A percentile compares a stretch with the other conserved stretches of the same genome.
Conservation (phyloP, 2,797 vertebrate genomes). For the Masticophis lateralis region DNA sequence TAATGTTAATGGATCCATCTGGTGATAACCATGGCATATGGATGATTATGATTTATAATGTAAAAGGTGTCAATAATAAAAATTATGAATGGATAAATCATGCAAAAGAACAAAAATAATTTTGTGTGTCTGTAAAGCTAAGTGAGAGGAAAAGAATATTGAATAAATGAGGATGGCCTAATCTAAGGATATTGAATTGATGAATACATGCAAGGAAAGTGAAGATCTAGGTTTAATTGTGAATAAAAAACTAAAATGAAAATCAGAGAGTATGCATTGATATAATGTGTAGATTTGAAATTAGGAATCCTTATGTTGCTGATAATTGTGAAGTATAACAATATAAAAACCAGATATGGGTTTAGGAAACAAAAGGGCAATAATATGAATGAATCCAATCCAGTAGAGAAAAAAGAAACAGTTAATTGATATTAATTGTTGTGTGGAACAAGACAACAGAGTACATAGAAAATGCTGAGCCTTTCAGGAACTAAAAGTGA, state of each 20-base stretch:
- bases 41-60: neutral
- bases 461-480: neutral
- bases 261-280: neutral
- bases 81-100: neutral
- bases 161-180: neutral
- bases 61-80: neutral
- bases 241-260: neutral
- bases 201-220: neutral
- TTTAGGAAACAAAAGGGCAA: neutral
- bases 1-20: neutral
- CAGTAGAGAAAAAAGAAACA: neutral
- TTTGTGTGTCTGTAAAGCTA: neutral
- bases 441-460: neutral
- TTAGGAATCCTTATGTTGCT: neutral
- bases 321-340: neutral
- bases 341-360: neutral
- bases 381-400: neutral
- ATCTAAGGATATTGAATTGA: neutral
- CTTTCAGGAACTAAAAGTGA: neutral
- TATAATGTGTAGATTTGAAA: neutral
- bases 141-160: neutral
- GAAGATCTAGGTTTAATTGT: neutral
- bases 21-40: neutral
- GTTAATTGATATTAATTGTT: neutral
- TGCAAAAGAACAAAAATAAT: neutral